Base-by-base conservation (phyloP, 1,140 invertebrate species). In the Mycetomoellerius zeteki region DNA sequence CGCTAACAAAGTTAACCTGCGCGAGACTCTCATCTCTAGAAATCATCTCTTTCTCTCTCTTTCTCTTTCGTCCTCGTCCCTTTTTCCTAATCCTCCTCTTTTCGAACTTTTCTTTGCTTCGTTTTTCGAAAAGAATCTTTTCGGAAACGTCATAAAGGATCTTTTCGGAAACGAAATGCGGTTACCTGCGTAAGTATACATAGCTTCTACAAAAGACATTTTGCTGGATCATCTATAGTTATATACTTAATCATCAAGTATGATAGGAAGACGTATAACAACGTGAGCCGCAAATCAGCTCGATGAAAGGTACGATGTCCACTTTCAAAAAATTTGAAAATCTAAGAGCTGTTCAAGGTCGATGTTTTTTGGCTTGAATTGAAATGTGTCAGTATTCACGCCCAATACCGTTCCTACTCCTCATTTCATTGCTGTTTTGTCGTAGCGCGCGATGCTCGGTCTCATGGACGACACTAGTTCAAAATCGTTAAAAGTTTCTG, bases 1-100 rank as follows among this genome's bases (percentile, higher is more conserved):
- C 90, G 89, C 91, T 93, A 94, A 94, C 93, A 94, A 94, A 94
- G 93, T 94, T 94, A 93, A 92, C 91, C 87, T 91, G 88, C 78
- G 72, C 58, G 58, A 87, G 77, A 77, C 33, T 69, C 72, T 47
- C 33, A 7, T 4, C 21, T 72, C 47, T 27, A 73, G 64, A 72
- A 73, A 58, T 33, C 21, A 7, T 82, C 58, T 67, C 30, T 4
- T 12, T 12, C 12, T 37, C 37, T 43, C 37, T 43, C 10, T 43
- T 8, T 43, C 37, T 43, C 8, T 37, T 1, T 43, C 37, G 8
- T 12, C 14, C 24, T 19, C 64, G 47, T 56, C 24, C 52, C 3
- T 27, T 33, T 12, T 60, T 19, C 1, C n/a, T n/a, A 4, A n/a
- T 10, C 50, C 27, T 19, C 7, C 62, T 30, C 54, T n/a, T 47